These are phyloP conservation scores for Eupsittula cactorum DNA, from an alignment of 2,113 vertebrate species.

Conservation along the genomic window DNA sequence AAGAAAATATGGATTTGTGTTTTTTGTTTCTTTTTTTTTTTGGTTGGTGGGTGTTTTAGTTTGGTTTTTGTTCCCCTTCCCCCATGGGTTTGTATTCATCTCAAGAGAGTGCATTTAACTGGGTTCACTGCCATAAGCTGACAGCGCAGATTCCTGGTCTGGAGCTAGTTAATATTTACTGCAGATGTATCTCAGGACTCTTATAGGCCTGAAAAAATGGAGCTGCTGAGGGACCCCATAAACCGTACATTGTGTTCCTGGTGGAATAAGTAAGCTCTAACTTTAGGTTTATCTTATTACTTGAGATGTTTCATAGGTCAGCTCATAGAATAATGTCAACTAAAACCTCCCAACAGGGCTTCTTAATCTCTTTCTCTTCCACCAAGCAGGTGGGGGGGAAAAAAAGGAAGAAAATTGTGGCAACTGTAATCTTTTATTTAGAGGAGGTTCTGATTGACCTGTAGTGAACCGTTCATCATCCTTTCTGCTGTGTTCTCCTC, in stretches of 20 bases:
- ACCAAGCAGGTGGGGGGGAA: neutral
- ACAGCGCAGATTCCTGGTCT: neutral
- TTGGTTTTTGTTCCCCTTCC: neutral
- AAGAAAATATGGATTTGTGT: neutral
- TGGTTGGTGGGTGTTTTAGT: neutral
- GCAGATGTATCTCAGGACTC: neutral
- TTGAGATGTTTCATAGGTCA: neutral
- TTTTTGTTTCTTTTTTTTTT: too few relatives aligned
- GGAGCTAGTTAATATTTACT: neutral
- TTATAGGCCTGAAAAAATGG: neutral
- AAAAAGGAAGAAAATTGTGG: neutral
- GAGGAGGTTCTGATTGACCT: neutral
- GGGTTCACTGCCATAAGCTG: neutral
- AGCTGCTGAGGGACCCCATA: neutral
- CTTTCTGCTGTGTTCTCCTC: neutral
- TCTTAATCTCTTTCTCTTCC: neutral
- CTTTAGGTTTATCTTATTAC: neutral
- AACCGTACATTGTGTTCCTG: neutral
- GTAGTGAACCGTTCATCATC: neutral
- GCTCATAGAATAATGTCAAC: neutral
- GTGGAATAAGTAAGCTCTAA: neutral
- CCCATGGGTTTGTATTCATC: neutral
- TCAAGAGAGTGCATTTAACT: neutral
- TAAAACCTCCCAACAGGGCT: neutral
- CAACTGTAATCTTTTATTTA: neutral